phyloP scores from a whole-genome alignment of 2,888 invertebrate species.

The Nebria brevicollis region DNA sequence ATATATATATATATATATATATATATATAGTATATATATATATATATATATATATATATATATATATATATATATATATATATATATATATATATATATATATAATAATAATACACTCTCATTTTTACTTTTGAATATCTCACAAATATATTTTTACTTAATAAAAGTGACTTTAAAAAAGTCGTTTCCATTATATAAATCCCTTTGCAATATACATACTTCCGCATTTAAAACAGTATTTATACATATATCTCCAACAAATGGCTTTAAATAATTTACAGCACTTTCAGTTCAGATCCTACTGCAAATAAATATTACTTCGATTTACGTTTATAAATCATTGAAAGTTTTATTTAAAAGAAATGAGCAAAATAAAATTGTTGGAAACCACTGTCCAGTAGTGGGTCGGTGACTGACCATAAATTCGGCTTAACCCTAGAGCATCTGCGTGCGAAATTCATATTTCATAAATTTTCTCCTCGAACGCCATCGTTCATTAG shows the following conservation, averaged over 20 bases:
- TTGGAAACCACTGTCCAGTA: constrained; percentile 43
- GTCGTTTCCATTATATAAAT: too few species aligned
- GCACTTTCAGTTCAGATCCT: background rate
- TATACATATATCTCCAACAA: background rate
- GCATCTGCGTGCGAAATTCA: constrained; percentile 54
- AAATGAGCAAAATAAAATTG: background rate
- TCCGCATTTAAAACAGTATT: too few species aligned
- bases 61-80: too few species aligned
- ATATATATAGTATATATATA: too few species aligned
- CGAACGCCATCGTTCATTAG: constrained; percentile 29
- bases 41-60: too few species aligned
- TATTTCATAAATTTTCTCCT: constrained; percentile 53
- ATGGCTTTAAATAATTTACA: background rate
- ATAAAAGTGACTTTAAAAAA: too few species aligned
- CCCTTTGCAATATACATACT: too few species aligned
- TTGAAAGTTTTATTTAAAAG: background rate
- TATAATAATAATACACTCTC: too few species aligned
- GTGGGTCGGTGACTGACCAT: constrained; percentile 48
- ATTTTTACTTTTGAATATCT: too few species aligned
- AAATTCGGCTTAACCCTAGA: constrained; percentile 55
- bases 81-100: too few species aligned
- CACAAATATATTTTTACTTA: too few species aligned
- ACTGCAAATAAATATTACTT: background rate
- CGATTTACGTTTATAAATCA: constrained; percentile 4
- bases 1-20: too few species aligned